Conservation (phyloP, 2,888 invertebrate genomes). For the Limnephilus marmoratus region DNA sequence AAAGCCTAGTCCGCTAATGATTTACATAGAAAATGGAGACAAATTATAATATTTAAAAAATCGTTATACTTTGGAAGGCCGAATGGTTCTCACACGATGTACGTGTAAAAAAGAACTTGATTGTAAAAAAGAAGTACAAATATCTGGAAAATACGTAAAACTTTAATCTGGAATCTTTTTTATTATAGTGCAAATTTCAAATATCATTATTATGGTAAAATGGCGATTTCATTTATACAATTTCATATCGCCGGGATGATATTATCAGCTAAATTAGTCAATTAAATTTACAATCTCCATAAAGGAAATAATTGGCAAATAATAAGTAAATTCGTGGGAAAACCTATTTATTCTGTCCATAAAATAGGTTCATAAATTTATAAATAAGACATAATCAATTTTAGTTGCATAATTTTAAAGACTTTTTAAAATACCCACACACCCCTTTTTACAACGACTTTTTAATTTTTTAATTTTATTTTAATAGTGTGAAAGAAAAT, state of each 20-base stretch:
- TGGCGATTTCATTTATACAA: neutral
- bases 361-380: neutral
- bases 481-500: no score
- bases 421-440: neutral
- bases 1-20: neutral
- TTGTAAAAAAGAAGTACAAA: neutral
- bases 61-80: neutral
- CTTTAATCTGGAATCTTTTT: neutral
- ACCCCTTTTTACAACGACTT: neutral
- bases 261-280: neutral
- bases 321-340: neutral
- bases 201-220: neutral
- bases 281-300: neutral
- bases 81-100: no score
- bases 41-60: neutral
- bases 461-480: neutral
- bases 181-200: no score
- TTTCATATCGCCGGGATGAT: no score
- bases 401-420: neutral
- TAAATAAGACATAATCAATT: neutral
- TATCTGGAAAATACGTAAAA: neutral
- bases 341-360: neutral
- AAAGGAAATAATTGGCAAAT: neutral
- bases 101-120: no score
- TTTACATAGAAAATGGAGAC: neutral